Conservation (phyloP, 53 echinoderm and acorn worm genomes). For the Stichopus horrens region DNA sequence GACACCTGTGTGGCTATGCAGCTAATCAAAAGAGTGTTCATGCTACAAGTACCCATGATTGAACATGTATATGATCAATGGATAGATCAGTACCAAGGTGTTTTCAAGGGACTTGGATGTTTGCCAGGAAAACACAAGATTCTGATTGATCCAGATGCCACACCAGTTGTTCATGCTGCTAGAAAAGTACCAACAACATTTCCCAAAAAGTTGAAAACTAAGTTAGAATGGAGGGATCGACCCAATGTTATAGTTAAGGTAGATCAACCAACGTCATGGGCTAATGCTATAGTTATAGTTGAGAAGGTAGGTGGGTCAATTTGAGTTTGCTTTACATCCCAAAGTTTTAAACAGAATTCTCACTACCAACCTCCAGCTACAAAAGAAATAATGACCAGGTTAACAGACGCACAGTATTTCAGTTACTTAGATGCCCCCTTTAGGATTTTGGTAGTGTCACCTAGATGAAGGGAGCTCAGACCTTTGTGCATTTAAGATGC, state of each 20-base stretch:
- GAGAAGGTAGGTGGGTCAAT: constrained; percentile 59
- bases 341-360: constrained; percentile 53
- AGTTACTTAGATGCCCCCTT: constrained; percentile 52
- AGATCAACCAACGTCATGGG: constrained; percentile 58
- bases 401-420: constrained; percentile 57
- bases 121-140: constrained; percentile 44
- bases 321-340: constrained; percentile 56
- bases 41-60: neutral
- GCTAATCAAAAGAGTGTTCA: constrained; percentile 14
- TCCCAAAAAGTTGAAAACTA: constrained; percentile 31
- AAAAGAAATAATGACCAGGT: constrained; percentile 46
- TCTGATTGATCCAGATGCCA: constrained; percentile 8
- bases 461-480: constrained; percentile 35
- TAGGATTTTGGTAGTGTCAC: constrained; percentile 57
- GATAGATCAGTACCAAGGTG: constrained; percentile 21
- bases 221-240: constrained; percentile 57
- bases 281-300: constrained; percentile 57
- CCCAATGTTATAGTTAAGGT: constrained; percentile 39
- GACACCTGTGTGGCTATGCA: constrained; percentile 22
- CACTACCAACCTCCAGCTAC: constrained; percentile 52
- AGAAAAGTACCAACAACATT: constrained; percentile 52
- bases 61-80: neutral
- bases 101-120: constrained; percentile 46
- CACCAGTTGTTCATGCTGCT: constrained; percentile 43
- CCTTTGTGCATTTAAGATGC: neutral